Evolutionary conservation across 2,797 vertebrate genomes (phyloP).

Genomic region (Sorex maritimensis): DNA sequence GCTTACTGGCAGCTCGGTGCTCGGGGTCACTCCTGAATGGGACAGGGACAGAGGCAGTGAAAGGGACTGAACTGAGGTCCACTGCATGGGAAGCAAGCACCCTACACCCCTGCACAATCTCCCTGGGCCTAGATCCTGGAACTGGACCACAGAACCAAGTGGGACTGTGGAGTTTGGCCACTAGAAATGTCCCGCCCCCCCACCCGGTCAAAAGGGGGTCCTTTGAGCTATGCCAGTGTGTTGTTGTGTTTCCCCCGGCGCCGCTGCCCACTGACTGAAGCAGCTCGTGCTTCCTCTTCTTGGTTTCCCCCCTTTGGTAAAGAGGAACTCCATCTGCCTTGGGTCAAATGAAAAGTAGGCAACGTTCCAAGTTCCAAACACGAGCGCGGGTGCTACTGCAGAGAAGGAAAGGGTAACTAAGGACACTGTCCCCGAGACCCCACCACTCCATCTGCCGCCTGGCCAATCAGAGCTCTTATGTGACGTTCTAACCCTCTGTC

Average conservation of each 20-base stretch:
- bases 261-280: neutral
- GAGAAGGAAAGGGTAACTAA: neutral
- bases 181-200: neutral
- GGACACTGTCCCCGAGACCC: neutral
- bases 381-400: neutral
- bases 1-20: no score
- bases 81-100: neutral
- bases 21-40: no score
- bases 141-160: neutral
- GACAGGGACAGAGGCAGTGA: no score
- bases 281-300: neutral
- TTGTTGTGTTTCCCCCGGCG: neutral
- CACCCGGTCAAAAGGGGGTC: neutral
- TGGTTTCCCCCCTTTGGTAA: neutral
- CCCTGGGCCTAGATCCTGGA: neutral
- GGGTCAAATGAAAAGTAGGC: slow-evolving; percentile 23
- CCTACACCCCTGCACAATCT: neutral
- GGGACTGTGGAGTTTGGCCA: neutral
- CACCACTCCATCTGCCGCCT: neutral
- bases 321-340: slow-evolving; percentile 3
- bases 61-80: no score
- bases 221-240: neutral
- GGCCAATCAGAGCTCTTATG: neutral
- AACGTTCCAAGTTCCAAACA: slow-evolving; percentile 43
- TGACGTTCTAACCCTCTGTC: neutral